These are phyloP conservation scores for Varanus komodoensis DNA, from an alignment of 2,113 vertebrate species.

Conservation along the genomic window DNA sequence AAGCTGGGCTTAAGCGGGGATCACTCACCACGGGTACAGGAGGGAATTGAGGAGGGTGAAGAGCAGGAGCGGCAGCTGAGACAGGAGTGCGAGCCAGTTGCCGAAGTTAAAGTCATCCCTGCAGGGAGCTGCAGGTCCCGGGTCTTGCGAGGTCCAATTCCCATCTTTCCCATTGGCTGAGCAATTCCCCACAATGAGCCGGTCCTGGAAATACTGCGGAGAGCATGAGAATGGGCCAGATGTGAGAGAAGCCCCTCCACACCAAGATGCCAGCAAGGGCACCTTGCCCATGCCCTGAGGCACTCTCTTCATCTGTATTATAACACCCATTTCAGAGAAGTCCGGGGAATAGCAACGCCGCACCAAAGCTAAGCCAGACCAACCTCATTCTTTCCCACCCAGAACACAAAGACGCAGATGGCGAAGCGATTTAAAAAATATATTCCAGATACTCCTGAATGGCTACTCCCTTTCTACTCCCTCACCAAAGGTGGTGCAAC, in stretches of 20 bases:
- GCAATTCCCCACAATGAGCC: conserved; percentile 66
- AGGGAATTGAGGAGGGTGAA: conserved; percentile 92
- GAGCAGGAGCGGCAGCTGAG: conserved; percentile 89
- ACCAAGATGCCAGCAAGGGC: not conserved
- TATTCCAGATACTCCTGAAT: no score
- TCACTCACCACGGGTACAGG: conserved; percentile 86
- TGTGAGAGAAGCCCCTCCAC: not conserved
- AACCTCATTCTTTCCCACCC: not conserved
- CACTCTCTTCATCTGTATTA: not conserved
- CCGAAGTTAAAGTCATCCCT: conserved; percentile 85
- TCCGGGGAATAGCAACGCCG: not conserved
- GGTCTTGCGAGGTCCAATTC: conserved; percentile 51
- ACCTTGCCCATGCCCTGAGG: not conserved
- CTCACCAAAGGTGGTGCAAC: not conserved
- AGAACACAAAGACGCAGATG: not conserved
- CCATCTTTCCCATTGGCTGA: not conserved
- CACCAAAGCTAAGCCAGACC: not conserved
- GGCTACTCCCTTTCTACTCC: not conserved
- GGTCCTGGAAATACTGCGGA: conserved; percentile 85
- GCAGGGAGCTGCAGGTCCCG: not conserved
- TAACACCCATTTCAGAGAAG: not conserved
- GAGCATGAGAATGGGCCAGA: not conserved
- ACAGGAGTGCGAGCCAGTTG: conserved; percentile 91
- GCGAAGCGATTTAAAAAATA: not conserved
- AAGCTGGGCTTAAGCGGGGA: not conserved